Evolutionary conservation across 2,113 vertebrate species (phyloP).

Genomic region (Neogale vison): DNA sequence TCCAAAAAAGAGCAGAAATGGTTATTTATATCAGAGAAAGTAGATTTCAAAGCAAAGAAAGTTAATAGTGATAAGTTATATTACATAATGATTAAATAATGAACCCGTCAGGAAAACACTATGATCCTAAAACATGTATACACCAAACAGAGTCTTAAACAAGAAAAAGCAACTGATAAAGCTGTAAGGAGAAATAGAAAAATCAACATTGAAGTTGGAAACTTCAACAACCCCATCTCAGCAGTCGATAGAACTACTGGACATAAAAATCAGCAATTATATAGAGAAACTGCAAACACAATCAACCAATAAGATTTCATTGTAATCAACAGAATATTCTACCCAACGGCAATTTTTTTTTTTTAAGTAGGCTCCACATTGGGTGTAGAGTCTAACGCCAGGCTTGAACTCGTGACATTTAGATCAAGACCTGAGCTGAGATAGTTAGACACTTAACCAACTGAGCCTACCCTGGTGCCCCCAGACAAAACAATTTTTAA

Average conservation of each 20-base stretch:
- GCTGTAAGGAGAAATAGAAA: not conserved
- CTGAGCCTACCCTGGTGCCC: too few species aligned
- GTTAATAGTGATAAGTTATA: not conserved
- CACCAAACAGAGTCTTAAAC: not conserved
- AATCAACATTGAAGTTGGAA: not conserved
- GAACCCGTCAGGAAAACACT: not conserved
- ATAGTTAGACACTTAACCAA: not conserved
- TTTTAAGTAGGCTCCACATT: not conserved
- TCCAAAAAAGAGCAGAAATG: not conserved
- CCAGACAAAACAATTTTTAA: not conserved
- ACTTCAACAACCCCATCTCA: not conserved
- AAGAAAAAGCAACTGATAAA: not conserved
- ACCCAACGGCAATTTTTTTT: not conserved
- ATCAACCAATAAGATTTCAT: not conserved
- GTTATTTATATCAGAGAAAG: not conserved
- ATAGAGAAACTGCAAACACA: not conserved
- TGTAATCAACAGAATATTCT: not conserved
- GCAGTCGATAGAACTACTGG: not conserved
- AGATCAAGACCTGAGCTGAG: not conserved
- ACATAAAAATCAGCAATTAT: not conserved
- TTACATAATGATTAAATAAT: not conserved
- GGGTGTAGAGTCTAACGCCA: too few species aligned
- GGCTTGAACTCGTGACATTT: not conserved
- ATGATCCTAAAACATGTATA: not conserved
- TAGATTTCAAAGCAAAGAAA: not conserved